These are phyloP conservation scores for Dioctria rufipes DNA, from an alignment of 2,888 invertebrate species.

Conservation along the genomic window DNA sequence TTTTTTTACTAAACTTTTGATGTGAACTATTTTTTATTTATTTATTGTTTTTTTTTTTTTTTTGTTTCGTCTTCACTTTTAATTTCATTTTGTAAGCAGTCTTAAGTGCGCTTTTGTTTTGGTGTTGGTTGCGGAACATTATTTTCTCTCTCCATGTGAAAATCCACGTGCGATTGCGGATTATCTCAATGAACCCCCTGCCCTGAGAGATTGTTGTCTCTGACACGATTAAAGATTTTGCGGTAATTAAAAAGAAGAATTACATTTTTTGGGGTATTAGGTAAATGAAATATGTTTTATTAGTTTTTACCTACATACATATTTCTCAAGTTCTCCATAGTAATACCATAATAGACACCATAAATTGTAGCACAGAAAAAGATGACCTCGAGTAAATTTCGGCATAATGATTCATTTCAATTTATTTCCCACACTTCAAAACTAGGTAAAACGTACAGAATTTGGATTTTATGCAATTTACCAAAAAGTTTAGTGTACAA, in stretches of 20 bases:
- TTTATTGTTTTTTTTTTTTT: neutral
- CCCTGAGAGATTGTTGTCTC: neutral
- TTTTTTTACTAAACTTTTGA: neutral
- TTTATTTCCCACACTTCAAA: no score
- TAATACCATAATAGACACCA: no score
- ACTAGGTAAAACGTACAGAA: no score
- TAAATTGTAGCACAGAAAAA: no score
- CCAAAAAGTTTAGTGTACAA: no score
- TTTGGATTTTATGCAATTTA: no score
- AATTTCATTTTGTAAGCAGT: conserved; percentile 36
- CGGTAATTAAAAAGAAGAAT: neutral
- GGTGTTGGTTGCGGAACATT: conserved; percentile 17
- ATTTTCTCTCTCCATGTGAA: conserved; percentile 1
- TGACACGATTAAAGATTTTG: neutral
- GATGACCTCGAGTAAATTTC: no score
- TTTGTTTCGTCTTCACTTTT: conserved; percentile 18
- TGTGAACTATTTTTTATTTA: neutral
- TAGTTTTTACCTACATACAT: no score
- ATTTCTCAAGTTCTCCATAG: no score
- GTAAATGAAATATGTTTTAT: no score
- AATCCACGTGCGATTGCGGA: conserved; percentile 26
- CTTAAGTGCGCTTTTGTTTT: conserved; percentile 47
- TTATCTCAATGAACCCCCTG: neutral
- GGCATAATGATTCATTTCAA: no score
- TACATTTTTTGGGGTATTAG: no score